Evolutionary conservation across 1,140 invertebrate genomes (phyloP).

Genomic region (Argopecten irradians): DNA sequence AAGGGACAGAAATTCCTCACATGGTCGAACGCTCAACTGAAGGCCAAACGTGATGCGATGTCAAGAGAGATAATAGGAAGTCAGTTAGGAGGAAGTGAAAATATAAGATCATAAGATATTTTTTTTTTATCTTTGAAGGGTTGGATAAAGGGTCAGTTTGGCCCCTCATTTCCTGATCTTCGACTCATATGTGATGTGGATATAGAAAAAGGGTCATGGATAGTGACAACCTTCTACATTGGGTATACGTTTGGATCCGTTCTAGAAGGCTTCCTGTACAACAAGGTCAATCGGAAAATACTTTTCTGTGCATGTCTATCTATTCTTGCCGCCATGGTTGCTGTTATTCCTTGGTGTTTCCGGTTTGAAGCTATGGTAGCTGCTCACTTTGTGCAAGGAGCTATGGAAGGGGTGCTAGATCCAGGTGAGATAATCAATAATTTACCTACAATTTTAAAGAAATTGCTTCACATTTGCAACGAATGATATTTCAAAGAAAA

Average conservation of each 20-base stretch:
- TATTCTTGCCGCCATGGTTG: neutral
- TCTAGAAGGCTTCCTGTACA: neutral
- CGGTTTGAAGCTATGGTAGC: neutral
- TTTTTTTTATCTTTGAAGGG: neutral
- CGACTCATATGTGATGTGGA: neutral
- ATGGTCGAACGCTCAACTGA: no score
- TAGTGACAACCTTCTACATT: slow-evolving; percentile 6
- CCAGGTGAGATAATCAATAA: neutral
- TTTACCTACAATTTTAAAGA: no score
- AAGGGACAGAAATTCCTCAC: no score
- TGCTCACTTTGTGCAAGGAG: neutral
- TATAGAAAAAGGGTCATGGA: neutral
- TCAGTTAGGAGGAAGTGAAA: no score
- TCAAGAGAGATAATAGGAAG: no score
- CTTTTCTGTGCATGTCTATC: neutral
- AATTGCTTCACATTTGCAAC: no score
- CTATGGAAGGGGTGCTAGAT: neutral
- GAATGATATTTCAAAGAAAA: no score
- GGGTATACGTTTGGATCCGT: neutral
- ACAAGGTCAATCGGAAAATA: neutral
- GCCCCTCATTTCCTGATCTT: neutral
- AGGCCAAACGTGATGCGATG: no score
- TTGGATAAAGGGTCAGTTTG: neutral
- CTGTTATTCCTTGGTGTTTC: slow-evolving; percentile 2
- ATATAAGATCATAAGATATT: neutral